Conservation (phyloP, 2,797 vertebrate genomes). For the Enteromius trimaculatus region DNA sequence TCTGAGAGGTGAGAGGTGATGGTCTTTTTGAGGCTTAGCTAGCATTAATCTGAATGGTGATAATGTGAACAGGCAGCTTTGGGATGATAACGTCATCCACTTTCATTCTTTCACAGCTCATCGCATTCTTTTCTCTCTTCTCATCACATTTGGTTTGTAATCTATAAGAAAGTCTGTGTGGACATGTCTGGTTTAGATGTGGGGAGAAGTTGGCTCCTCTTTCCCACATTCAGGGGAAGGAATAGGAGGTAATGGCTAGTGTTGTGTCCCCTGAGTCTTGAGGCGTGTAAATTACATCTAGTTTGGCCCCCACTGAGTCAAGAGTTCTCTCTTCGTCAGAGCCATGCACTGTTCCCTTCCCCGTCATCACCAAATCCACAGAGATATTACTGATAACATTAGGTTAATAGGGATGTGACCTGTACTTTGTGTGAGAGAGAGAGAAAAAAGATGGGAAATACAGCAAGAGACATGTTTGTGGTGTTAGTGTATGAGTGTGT, state of each 20-base stretch:
- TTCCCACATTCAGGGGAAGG: slow-evolving; percentile 62
- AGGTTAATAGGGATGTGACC: slow-evolving; percentile 56
- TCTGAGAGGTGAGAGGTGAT: slow-evolving; percentile 40
- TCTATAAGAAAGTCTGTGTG: slow-evolving; percentile 25
- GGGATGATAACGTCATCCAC: slow-evolving; percentile 41
- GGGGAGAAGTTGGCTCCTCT: slow-evolving; percentile 71
- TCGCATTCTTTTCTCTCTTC: slow-evolving; percentile 5
- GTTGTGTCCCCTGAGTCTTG: slow-evolving; percentile 69
- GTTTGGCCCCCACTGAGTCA: slow-evolving; percentile 65
- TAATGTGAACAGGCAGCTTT: slow-evolving; percentile 51
- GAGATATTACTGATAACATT: slow-evolving; percentile 57
- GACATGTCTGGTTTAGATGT: slow-evolving; percentile 63
- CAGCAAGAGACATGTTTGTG: slow-evolving; percentile 9
- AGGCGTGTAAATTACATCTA: slow-evolving; percentile 79
- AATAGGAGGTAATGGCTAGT: slow-evolving; percentile 72
- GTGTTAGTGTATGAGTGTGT: slow-evolving; percentile 10
- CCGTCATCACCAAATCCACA: slow-evolving; percentile 61
- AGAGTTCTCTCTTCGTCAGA: slow-evolving; percentile 46
- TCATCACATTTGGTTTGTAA: slow-evolving; percentile 10
- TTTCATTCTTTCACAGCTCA: slow-evolving; percentile 27
- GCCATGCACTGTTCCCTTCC: slow-evolving; percentile 58
- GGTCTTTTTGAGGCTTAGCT: slow-evolving; percentile 19
- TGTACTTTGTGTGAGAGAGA: background rate
- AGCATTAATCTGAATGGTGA: slow-evolving; percentile 51
- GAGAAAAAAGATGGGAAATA: slow-evolving; percentile 14